phyloP scores from a whole-genome alignment of 2,113 vertebrate species.

The Odontophorus gujanensis region DNA sequence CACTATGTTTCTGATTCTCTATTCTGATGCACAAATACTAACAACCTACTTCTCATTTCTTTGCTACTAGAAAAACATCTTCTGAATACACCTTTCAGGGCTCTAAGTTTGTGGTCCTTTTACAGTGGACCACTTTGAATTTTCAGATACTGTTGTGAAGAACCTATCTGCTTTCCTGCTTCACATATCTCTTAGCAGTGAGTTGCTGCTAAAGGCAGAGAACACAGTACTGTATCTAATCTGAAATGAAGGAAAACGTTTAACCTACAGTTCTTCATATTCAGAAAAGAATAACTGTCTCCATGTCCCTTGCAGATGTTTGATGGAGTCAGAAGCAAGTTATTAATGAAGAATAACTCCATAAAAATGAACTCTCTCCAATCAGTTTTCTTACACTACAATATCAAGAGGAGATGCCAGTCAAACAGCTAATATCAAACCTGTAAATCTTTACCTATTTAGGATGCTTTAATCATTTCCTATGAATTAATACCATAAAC shows the following conservation, averaged over 20 bases:
- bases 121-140: not conserved
- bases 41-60: not conserved
- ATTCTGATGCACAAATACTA: not conserved
- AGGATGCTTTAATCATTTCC: constrained; percentile 51
- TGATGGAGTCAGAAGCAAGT: constrained; percentile 12
- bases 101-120: not conserved
- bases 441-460: constrained; percentile 67
- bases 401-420: constrained; percentile 40
- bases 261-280: not conserved
- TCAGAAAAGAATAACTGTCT: constrained; percentile 33
- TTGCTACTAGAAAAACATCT: not conserved
- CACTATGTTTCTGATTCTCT: not conserved
- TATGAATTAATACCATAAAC: constrained; percentile 66
- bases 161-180: not conserved
- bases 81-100: not conserved
- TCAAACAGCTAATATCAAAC: constrained; percentile 66
- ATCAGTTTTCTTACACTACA: constrained; percentile 30
- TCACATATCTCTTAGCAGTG: not conserved
- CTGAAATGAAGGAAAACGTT: constrained; percentile 36
- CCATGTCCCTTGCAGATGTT: not conserved
- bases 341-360: constrained; percentile 56
- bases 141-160: not conserved
- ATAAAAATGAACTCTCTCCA: constrained; percentile 39
- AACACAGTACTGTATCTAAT: not conserved
- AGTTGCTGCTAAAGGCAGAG: not conserved